These are phyloP conservation scores for Agrilus biguttatus DNA, from an alignment of 2,888 invertebrate species.

Conservation along the genomic window DNA sequence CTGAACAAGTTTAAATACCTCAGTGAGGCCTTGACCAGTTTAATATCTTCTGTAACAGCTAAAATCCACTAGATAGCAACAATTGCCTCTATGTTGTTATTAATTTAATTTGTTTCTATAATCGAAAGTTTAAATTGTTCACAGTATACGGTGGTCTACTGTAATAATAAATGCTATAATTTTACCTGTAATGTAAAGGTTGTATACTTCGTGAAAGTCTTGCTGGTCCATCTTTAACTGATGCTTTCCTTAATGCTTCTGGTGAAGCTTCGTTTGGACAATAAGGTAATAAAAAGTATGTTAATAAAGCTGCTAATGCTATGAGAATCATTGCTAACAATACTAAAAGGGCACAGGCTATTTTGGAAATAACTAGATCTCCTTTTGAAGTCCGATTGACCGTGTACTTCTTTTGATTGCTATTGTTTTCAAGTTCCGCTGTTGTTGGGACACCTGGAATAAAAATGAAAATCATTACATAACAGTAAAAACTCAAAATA, in stretches of 20 bases:
- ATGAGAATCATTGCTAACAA: slow-evolving; percentile 25
- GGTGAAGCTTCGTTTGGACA: slow-evolving; percentile 12
- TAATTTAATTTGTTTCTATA: too few species aligned
- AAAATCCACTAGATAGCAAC: too few species aligned
- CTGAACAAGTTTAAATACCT: too few species aligned
- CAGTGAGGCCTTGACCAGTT: too few species aligned
- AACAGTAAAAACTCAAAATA: background rate
- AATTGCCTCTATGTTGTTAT: too few species aligned
- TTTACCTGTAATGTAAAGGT: slow-evolving; percentile 7
- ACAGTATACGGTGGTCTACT: too few species aligned
- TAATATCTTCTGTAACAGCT: too few species aligned
- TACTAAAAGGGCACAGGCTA: slow-evolving; percentile 25
- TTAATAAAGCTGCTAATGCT: slow-evolving; percentile 23
- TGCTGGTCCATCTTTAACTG: background rate
- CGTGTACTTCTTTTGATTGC: slow-evolving; percentile 28
- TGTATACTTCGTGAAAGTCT: slow-evolving; percentile 3
- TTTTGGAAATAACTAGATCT: slow-evolving; percentile 22
- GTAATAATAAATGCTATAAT: too few species aligned
- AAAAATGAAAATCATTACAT: slow-evolving; percentile 4
- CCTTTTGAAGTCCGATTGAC: slow-evolving; percentile 21
- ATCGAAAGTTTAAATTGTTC: too few species aligned
- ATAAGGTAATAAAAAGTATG: slow-evolving; percentile 26
- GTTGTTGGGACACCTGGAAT: slow-evolving; percentile 28
- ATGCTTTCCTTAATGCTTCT: slow-evolving; percentile 8
- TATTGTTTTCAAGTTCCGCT: slow-evolving; percentile 27